Conservation (phyloP, 2,113 vertebrate species). For the Tachycineta bicolor region DNA sequence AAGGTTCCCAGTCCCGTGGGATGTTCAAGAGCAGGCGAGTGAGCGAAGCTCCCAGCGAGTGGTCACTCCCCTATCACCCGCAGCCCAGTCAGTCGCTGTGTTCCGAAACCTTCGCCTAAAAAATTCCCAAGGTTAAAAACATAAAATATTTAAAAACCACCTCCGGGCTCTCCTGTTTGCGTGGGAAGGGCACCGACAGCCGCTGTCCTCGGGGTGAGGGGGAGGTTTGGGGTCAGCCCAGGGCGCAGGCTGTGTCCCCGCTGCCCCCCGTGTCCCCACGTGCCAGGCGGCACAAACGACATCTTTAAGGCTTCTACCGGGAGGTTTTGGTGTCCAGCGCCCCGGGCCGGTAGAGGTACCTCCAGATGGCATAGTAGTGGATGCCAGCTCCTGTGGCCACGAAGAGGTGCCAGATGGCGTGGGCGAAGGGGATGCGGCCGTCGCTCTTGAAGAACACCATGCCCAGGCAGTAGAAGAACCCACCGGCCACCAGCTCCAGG, state of each 20-base stretch:
- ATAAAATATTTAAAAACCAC: not conserved
- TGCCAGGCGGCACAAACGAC: not conserved
- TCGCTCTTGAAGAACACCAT: constrained; percentile 94
- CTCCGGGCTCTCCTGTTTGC: not conserved
- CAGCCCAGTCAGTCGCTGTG: not conserved
- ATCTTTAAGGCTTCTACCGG: constrained; percentile 64
- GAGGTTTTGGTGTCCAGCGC: constrained; percentile 75
- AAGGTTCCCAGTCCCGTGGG: accelerated
- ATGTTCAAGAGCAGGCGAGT: not conserved
- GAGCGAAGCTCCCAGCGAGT: accelerated
- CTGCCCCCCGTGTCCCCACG: not conserved
- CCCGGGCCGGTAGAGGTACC: constrained; percentile 84
- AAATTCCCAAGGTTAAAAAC: constrained; percentile 11
- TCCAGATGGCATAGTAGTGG: constrained; percentile 96
- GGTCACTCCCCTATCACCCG: not conserved
- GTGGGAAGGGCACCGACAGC: not conserved
- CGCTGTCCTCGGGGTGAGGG: not conserved
- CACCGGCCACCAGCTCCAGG: constrained; percentile 88
- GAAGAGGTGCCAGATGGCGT: constrained; percentile 97
- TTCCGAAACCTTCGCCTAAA: constrained; percentile 27
- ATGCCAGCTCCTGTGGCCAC: constrained; percentile 85
- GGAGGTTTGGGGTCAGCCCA: not conserved
- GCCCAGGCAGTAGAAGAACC: constrained; percentile 86
- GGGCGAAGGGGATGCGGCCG: constrained; percentile 91
- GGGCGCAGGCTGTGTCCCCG: not conserved